phyloP scores from a whole-genome alignment of 2,888 invertebrate species.

The Drosophila koepferae region DNA sequence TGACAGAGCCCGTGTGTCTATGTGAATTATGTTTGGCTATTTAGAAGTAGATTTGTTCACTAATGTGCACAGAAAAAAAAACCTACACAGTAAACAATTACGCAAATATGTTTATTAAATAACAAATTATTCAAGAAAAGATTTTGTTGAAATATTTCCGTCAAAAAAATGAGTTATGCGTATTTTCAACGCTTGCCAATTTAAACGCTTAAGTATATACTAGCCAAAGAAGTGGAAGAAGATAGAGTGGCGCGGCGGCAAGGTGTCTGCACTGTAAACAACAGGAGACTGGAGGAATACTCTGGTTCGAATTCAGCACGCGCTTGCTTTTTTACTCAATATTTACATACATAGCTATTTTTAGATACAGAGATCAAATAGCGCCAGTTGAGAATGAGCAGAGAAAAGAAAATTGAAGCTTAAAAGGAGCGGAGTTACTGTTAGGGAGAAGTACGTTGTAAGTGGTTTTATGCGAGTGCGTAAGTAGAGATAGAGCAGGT shows the following conservation, averaged over 20 bases:
- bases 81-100: background rate
- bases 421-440: background rate
- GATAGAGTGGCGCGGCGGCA: background rate
- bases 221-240: background rate
- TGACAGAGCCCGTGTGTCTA: conserved; percentile 6
- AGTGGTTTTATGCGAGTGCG: background rate
- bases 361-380: background rate
- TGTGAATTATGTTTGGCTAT: conserved; percentile 30
- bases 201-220: background rate
- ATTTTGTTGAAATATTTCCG: background rate
- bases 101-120: background rate
- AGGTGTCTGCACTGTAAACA: background rate
- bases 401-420: background rate
- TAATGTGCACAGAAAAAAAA: conserved; percentile 24
- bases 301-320: background rate
- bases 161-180: background rate
- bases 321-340: background rate
- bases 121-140: background rate
- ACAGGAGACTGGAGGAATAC: background rate
- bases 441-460: background rate
- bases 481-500: background rate
- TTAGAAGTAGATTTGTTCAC: conserved; percentile 52
- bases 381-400: background rate
- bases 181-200: background rate
- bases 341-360: background rate